Evolutionary conservation across 2,888 invertebrate species (phyloP).

Genomic region (Miltochrista miniata): DNA sequence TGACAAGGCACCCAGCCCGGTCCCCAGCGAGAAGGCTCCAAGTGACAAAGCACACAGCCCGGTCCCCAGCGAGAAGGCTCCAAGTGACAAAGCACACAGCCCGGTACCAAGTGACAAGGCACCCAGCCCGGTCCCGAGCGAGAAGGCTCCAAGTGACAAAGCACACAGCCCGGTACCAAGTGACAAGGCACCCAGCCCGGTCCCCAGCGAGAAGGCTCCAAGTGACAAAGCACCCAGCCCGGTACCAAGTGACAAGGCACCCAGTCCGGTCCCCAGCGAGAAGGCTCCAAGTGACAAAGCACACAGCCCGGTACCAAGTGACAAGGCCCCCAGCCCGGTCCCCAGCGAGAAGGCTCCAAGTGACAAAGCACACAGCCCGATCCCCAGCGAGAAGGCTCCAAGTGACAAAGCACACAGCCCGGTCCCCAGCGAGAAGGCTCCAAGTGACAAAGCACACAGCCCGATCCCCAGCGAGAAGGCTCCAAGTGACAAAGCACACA

Average conservation of each 20-base stretch:
- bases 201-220: too few relatives aligned
- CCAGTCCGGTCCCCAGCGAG: slow-evolving; percentile 2
- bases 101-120: slow-evolving; percentile 3
- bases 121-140: not conserved
- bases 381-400: not conserved
- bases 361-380: slow-evolving; percentile 4
- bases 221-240: not conserved
- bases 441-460: slow-evolving; percentile 2
- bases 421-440: too few relatives aligned
- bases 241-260: not conserved
- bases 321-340: not conserved
- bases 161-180: too few relatives aligned
- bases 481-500: slow-evolving; percentile 7
- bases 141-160: too few relatives aligned
- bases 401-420: slow-evolving; percentile 11
- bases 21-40: slow-evolving; percentile 5
- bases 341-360: not conserved
- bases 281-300: not conserved
- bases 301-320: not conserved
- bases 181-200: not conserved
- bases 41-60: not conserved
- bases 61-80: not conserved
- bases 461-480: slow-evolving; percentile 2
- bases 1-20: too few relatives aligned
- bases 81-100: slow-evolving; percentile 13